Conservation (phyloP, 2,888 invertebrate genomes). For the Petrolisthes cinctipes region DNA sequence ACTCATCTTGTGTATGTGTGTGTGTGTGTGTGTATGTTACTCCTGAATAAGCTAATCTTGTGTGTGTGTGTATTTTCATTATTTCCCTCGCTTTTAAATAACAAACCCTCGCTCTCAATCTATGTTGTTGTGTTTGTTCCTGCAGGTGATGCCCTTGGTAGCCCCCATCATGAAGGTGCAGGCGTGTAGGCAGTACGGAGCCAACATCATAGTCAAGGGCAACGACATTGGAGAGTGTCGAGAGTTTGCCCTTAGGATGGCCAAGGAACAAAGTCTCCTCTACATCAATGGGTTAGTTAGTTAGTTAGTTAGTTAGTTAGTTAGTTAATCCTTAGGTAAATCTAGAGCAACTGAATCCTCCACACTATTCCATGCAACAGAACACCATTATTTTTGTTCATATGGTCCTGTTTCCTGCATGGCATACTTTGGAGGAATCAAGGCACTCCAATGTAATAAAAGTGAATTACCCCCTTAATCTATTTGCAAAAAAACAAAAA, state of each 20-base stretch:
- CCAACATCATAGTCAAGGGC: slow-evolving; percentile 86
- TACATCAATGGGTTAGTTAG: slow-evolving; percentile 86
- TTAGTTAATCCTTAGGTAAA: neutral
- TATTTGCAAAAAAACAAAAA: too few relatives aligned
- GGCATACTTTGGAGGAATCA: too few relatives aligned
- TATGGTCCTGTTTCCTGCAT: too few relatives aligned
- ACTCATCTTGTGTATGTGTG: neutral
- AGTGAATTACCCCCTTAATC: too few relatives aligned
- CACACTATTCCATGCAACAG: too few relatives aligned
- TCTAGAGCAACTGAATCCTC: too few relatives aligned
- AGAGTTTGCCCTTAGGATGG: slow-evolving; percentile 81
- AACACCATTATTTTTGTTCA: too few relatives aligned
- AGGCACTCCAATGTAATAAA: too few relatives aligned
- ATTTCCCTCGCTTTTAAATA: neutral
- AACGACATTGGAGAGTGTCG: slow-evolving; percentile 88
- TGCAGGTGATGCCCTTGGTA: slow-evolving; percentile 87
- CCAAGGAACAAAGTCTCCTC: slow-evolving; percentile 78
- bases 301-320: neutral
- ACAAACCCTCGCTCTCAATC: neutral
- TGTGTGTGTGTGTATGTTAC: neutral
- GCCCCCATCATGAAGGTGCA: slow-evolving; percentile 97
- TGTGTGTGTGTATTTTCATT: neutral
- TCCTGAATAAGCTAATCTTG: neutral
- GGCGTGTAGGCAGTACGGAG: slow-evolving; percentile 86
- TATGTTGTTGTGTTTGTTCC: neutral